Evolutionary conservation across 2,113 vertebrate species (phyloP), one percentile per base, ranked within the genome.

Genomic region (Burhinus oedicnemus): DNA sequence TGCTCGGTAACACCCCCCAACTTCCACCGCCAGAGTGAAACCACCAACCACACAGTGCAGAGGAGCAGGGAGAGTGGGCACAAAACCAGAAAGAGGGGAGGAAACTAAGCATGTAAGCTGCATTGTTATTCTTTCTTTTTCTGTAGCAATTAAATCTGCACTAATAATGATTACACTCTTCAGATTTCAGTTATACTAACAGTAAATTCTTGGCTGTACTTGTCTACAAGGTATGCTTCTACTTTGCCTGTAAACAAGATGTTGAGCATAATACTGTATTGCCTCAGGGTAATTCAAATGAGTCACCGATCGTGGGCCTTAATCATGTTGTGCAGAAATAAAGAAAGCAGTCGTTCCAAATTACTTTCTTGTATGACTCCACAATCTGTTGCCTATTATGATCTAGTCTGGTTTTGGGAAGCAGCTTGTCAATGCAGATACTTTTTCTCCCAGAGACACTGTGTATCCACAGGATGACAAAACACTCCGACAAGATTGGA

Each of bases 321-420:
- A 93, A 95, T 95, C 77, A 72, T 52, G 44, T 89, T 85, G 38
- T 72, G 74, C 36, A 87, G 68, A 64, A 81, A 44, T 75, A 91
- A 84, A 93, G 74, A 71, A 95, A 82, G 34, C 34, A 95, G 61
- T 87, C 1, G 0, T 87, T 89, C 74, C 40, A 91, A 93, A 94
- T 91, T 82, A 30, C n/a, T 87, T 82, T 87, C 44, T 82, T 76
- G 34, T 65, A 47, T 49, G 55, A 62, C 34, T 96, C 42, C 55
- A 66, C 92, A 95, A 78, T 92, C 62, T 96, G 75, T 74, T 95
- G 58, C 45, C 25, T 91, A 38, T 94, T 94, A 66, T 80, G 64
- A 64, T 77, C 27, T 70, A 65, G 82, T 77, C 44, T 80, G 61
- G 45, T 69, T 91, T 92, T 65, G 42, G 58, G 68, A 90, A 88